Base-by-base conservation (phyloP, 2,113 vertebrate genomes). In the Mus pahari region DNA sequence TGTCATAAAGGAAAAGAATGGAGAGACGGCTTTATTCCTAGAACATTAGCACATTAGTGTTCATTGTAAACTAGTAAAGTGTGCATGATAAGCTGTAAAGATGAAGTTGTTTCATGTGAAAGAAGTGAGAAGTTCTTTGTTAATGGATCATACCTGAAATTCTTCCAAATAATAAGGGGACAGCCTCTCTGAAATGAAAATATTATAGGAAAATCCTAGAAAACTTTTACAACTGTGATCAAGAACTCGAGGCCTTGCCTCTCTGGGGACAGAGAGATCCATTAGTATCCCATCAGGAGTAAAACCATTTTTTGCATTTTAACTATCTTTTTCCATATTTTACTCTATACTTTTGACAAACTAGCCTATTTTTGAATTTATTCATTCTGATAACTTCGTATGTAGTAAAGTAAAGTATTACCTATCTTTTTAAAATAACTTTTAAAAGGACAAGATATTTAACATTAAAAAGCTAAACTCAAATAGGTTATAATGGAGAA, bases 361-460 rank as follows among this genome's bases (percentile, higher is more conserved):
- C 8, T 74, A 26, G 11, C 1, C 28, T 22, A 5, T 0, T 79
- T 84, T 94, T 11, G 20, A 3, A 62, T 91, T 70, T 33, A 78
- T 94, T 28, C 70, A 1, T 60, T 83, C 71, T 36, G 74, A 16
- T 39, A 31, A 68, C 11, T 28, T 77, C 8, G 88, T 39, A 81
- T 36, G 10, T 16, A 91, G 10, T 86, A 91, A 86, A 58, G 73
- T 28, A 73, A 96, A 83, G n/a, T 28, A 0, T 75, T 75, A 42
- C 0, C 22, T 94, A 1, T 82, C 33, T 8, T 62, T 33, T n/a
- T n/a, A n/a, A n/a, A 81, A 7, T 82, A 31, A 68, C 16, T 78
- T 68, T 6, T 0, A 45, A 62, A 82, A 77, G 1, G 13, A 3
- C 60, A 2, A 3, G 6, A 20, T 10, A 55, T 0, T 0, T 31